Evolutionary conservation across 64 coral and sea anemone genomes (phyloP).

Genomic region (Exaiptasia diaphana): DNA sequence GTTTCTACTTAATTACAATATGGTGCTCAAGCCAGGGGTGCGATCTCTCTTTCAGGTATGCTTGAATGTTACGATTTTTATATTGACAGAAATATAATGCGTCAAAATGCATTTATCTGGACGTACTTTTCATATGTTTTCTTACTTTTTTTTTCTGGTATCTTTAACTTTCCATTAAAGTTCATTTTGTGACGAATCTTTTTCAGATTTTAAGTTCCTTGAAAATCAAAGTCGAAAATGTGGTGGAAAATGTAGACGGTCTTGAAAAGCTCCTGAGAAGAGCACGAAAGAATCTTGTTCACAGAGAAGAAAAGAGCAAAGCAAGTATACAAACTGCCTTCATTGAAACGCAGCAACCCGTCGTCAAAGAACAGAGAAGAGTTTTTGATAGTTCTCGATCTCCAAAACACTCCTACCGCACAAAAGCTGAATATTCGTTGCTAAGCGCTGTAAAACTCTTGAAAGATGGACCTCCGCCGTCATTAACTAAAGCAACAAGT

Average conservation of each 20-base stretch:
- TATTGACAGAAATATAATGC: too few species aligned
- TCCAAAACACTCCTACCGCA: conserved; percentile 21
- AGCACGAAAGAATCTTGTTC: conserved; percentile 78
- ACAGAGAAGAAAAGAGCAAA: conserved; percentile 89
- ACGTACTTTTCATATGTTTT: too few species aligned
- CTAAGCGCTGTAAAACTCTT: conserved; percentile 33
- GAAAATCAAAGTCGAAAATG: conserved; percentile 90
- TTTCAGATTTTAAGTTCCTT: conserved; percentile 84
- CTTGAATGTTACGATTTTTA: neutral
- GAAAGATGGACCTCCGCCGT: conserved; percentile 65
- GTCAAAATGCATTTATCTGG: too few species aligned
- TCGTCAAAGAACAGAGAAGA: neutral
- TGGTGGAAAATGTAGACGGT: conserved; percentile 67
- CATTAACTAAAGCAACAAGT: neutral
- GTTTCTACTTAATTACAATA: conserved; percentile 94
- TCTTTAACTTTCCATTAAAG: neutral
- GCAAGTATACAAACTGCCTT: conserved; percentile 75
- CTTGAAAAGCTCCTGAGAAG: conserved; percentile 51
- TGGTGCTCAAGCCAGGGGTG: conserved; percentile 92
- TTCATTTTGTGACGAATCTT: neutral
- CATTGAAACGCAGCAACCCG: conserved; percentile 7
- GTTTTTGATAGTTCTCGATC: conserved; percentile 13
- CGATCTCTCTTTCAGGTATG: conserved; percentile 90
- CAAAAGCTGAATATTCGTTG: conserved; percentile 68
- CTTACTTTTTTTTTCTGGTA: too few species aligned